Evolutionary conservation across 2,113 vertebrate species (phyloP).

Genomic region (Zosterops hypoxanthus): DNA sequence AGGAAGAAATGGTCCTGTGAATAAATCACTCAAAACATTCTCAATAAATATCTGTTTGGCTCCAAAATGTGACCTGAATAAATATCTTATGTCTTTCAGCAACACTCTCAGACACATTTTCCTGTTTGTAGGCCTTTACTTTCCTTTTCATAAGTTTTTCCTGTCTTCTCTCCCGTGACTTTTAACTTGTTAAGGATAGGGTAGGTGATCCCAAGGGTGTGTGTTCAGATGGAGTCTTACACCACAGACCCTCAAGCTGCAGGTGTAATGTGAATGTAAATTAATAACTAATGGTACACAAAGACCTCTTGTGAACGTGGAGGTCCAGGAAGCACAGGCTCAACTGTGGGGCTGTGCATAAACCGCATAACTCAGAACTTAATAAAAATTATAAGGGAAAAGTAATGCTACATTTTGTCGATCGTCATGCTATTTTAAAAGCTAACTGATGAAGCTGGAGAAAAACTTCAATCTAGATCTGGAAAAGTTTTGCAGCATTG

Average conservation of each 20-base stretch:
- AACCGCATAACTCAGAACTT: background rate
- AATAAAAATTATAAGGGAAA: background rate
- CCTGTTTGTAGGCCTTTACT: background rate
- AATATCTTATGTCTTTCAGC: background rate
- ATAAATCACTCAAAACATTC: background rate
- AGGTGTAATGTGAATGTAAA: background rate
- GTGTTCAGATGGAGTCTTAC: background rate
- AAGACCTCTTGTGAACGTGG: background rate
- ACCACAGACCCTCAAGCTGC: background rate
- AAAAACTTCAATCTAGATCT: background rate
- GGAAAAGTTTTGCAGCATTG: background rate
- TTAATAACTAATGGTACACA: background rate
- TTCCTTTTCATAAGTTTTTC: background rate
- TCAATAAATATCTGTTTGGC: background rate
- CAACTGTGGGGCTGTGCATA: background rate
- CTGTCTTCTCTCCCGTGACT: background rate
- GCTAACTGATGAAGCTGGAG: background rate
- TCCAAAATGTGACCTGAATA: background rate
- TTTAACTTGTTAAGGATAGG: background rate
- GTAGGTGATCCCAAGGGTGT: background rate
- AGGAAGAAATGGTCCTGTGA: background rate
- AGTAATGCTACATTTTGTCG: background rate
- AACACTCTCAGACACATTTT: background rate
- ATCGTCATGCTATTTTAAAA: background rate
- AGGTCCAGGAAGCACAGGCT: background rate